A percentile compares a stretch with the other conserved stretches of the same genome.
phyloP scores from a whole-genome alignment of 2,113 vertebrate species.

The Rhabdomys dilectus region DNA sequence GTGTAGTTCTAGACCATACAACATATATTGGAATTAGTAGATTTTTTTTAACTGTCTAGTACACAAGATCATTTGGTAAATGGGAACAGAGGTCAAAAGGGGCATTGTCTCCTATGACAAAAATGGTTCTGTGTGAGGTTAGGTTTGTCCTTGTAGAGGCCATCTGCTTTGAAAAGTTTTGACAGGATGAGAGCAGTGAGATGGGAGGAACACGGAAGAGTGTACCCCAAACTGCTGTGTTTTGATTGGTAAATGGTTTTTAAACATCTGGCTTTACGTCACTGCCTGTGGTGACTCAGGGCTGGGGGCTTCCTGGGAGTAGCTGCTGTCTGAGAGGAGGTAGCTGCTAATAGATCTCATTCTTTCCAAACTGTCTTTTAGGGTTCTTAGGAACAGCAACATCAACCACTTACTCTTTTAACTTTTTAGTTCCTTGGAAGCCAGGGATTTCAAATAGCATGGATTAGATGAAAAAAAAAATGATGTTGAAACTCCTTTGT shows the following conservation, averaged over 20 bases:
- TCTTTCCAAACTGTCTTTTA: constrained; percentile 34
- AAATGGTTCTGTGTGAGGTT: background rate
- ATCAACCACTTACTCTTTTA: background rate
- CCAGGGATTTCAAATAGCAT: constrained; percentile 10
- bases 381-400: background rate
- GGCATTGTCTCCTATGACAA: background rate
- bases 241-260: background rate
- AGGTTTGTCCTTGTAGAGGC: background rate
- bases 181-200: background rate
- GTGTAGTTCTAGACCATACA: background rate
- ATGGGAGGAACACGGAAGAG: background rate
- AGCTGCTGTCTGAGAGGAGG: background rate
- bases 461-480: constrained; percentile 48
- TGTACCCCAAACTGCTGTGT: background rate
- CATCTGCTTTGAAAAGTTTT: constrained; percentile 23
- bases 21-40: background rate
- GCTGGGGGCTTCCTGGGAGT: background rate
- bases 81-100: constrained; percentile 2
- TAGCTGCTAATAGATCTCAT: background rate
- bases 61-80: constrained; percentile 22
- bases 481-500: background rate
- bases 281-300: background rate
- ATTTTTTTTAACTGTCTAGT: background rate
- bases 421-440: constrained; percentile 29
- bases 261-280: background rate